Evolutionary conservation across 2,888 invertebrate genomes (phyloP).

Genomic region (Azorinus chamasolen): DNA sequence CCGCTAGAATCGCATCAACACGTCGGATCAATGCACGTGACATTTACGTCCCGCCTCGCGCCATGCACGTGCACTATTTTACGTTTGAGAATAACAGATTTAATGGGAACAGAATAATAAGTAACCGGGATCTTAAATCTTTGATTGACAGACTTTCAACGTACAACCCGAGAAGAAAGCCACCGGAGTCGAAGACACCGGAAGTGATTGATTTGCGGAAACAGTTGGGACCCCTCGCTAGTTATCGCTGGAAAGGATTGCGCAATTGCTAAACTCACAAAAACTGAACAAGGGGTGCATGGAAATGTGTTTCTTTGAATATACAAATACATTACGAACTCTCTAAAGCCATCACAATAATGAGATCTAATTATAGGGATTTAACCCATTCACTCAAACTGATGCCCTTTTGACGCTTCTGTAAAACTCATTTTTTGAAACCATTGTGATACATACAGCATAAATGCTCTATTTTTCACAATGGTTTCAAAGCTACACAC

Average conservation of each 20-base stretch:
- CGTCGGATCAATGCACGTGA: constrained; percentile 52
- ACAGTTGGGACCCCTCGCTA: constrained; percentile 48
- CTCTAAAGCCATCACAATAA: no score
- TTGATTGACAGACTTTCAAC: constrained; percentile 42
- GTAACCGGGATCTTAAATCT: constrained; percentile 20
- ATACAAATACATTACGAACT: no score
- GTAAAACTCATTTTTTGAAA: no score
- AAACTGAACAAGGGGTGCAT: background rate
- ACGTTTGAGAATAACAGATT: constrained; percentile 42
- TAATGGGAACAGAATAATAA: constrained; percentile 36
- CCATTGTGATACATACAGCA: no score
- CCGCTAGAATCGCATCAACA: constrained; percentile 40
- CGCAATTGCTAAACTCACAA: constrained; percentile 33
- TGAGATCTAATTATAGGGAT: no score
- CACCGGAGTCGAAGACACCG: constrained; percentile 42
- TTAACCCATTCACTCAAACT: no score
- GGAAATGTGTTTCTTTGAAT: background rate
- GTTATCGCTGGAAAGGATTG: constrained; percentile 55
- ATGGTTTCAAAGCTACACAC: no score
- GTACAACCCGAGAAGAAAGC: constrained; percentile 40
- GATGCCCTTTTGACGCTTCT: no score
- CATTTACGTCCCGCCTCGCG: constrained; percentile 50
- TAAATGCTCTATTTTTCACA: no score
- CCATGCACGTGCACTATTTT: constrained; percentile 24
- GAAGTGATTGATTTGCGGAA: constrained; percentile 27